Percentiles rank a stretch among this genome's conserved stretches.
These are phyloP conservation scores for Nasua narica DNA, from an alignment of 2,797 vertebrate species.

Conservation along the genomic window DNA sequence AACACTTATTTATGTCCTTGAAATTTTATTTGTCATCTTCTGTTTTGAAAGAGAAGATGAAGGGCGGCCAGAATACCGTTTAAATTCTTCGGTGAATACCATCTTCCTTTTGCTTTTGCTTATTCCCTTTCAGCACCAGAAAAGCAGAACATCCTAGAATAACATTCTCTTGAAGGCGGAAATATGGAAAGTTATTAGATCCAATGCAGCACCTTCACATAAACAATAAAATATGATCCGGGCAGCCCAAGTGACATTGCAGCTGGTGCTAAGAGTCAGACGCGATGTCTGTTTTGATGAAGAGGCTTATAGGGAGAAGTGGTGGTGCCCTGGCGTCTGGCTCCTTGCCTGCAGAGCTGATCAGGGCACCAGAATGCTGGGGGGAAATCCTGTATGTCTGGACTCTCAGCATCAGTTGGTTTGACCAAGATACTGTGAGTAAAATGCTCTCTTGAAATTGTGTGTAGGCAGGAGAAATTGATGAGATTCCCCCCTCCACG, in stretches of 20 bases:
- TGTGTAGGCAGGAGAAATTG: constrained; percentile 36
- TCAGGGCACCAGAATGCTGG: constrained; percentile 75
- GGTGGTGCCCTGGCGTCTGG: constrained; percentile 58
- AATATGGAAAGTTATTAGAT: constrained; percentile 64
- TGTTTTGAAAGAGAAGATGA: not conserved
- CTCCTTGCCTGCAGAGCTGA: constrained; percentile 75
- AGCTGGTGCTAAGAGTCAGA: constrained; percentile 57
- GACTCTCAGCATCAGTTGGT: constrained; percentile 65
- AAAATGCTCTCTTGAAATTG: not conserved
- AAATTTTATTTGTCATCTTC: not conserved
- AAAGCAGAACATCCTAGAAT: not conserved
- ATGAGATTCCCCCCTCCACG: not conserved
- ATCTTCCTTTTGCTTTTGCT: not conserved
- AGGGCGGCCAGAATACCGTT: not conserved
- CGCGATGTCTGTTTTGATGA: constrained; percentile 74
- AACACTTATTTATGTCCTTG: not conserved
- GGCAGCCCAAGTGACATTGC: constrained; percentile 56
- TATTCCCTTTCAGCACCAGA: not conserved
- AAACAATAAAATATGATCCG: constrained; percentile 77
- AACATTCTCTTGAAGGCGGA: not conserved
- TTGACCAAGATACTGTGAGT: constrained; percentile 56
- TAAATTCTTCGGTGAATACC: not conserved
- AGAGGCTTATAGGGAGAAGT: not conserved
- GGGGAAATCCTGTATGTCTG: constrained; percentile 65
- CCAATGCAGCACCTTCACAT: constrained; percentile 71